Evolutionary conservation across 2,797 vertebrate genomes (phyloP).

Genomic region (Platyrinchus mystaceus): DNA sequence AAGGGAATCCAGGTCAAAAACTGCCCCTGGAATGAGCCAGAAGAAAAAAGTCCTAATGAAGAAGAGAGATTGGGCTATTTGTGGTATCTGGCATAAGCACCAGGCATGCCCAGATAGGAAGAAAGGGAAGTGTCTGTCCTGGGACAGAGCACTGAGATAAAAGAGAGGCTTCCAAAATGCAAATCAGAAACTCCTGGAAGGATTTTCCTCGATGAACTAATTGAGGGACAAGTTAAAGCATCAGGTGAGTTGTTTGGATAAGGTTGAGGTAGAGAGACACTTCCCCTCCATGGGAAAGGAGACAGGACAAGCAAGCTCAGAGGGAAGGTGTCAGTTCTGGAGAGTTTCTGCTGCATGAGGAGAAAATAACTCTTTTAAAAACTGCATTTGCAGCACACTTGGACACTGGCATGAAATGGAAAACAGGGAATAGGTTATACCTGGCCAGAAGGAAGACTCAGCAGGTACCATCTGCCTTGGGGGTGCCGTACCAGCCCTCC

Average conservation of each 20-base stretch:
- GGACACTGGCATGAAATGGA: neutral
- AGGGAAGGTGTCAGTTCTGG: neutral
- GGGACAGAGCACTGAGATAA: neutral
- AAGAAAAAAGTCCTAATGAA: neutral
- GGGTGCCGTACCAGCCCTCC: neutral
- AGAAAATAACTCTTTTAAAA: neutral
- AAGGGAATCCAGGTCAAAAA: neutral
- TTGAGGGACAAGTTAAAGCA: neutral
- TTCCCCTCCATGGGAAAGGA: neutral
- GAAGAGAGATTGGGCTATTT: neutral
- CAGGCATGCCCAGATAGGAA: slow-evolving; percentile 4
- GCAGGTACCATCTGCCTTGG: neutral
- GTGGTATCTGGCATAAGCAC: neutral
- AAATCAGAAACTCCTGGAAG: neutral
- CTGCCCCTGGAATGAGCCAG: neutral
- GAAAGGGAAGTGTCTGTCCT: neutral
- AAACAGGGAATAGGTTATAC: neutral
- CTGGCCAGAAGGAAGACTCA: neutral
- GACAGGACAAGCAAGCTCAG: neutral
- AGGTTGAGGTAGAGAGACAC: neutral
- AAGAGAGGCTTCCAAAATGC: neutral
- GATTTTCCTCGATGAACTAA: neutral
- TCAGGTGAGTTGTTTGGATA: neutral
- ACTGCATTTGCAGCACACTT: neutral
- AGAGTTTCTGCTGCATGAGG: neutral